Percentiles rank a stretch among this genome's conserved stretches.
Evolutionary conservation across 1,140 invertebrate genomes (phyloP).

Genomic region (Trichonephila clavipes): DNA sequence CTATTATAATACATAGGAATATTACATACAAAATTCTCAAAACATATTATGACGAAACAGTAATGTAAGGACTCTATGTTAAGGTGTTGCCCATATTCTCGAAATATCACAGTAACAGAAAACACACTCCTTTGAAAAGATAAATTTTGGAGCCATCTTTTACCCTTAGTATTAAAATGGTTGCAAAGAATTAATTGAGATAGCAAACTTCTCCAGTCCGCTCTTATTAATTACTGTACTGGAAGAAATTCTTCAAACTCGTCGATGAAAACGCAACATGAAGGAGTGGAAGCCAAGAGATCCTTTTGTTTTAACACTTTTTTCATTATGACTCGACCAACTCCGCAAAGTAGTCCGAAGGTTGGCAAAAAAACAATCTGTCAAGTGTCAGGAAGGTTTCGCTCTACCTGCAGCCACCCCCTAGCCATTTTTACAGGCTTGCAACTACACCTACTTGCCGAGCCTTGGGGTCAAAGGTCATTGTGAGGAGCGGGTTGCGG

Average conservation of each 20-base stretch:
- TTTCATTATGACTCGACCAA: not conserved
- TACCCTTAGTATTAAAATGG: too few relatives aligned
- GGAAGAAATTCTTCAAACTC: not conserved
- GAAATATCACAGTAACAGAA: too few relatives aligned
- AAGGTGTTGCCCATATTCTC: too few relatives aligned
- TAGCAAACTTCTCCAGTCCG: slow-evolving; percentile 4
- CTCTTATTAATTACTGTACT: slow-evolving; percentile 28
- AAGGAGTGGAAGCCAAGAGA: not conserved
- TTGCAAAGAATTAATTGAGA: slow-evolving; percentile 45
- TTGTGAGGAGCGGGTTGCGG: not conserved
- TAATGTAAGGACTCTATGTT: too few relatives aligned
- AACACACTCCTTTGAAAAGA: too few relatives aligned
- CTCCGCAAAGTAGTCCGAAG: slow-evolving; percentile 19
- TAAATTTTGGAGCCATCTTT: too few relatives aligned
- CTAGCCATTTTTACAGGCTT: slow-evolving; percentile 10
- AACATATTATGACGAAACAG: not conserved
- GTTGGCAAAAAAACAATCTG: slow-evolving; percentile 42
- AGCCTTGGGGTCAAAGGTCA: not conserved
- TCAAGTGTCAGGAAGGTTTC: slow-evolving; percentile 24
- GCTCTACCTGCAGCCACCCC: slow-evolving; percentile 11
- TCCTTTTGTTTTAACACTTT: slow-evolving; percentile 49
- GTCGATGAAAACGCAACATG: not conserved
- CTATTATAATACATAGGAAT: too few relatives aligned
- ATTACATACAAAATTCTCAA: not conserved
- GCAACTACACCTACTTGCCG: slow-evolving; percentile 37